Base-by-base conservation (phyloP, 2,113 vertebrate genomes). In the Hyla sarda region DNA sequence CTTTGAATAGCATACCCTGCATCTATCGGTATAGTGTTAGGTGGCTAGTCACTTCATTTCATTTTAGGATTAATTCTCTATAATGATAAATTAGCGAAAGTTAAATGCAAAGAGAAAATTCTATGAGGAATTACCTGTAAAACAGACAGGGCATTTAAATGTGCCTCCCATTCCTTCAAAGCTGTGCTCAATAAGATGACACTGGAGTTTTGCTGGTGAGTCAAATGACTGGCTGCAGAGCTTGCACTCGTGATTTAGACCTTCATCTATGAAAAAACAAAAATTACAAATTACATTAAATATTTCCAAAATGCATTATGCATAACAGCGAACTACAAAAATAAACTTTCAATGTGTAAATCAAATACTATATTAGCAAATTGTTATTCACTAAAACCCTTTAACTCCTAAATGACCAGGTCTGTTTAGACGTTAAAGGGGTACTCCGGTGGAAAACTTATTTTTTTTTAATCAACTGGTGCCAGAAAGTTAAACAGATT, bases 111-210 rank as follows among this genome's bases (percentile, higher is more conserved):
- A 28, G 60, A 62, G 60, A 62, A 60, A 25, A 25, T 56, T 56
- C 56, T 25, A 48, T 0, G n/a, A 92, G n/a, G 17, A 45, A 93
- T 56, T 92, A 97, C 98, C 98, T 96, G 96, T 99, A 90, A 99
- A 99, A 93, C 98, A 99, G 90, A 99, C 98, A 0, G 98, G 98
- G 89, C 98, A 99, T 92, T 99, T 99, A 93, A 99, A 99, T 87
- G 98, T 99, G 88, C 98, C 98, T 19, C 98, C 98, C 98, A 99
- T 99, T 82, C 98, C 98, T 94, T 99, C 98, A 74, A 99, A 99
- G 94, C 98, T 99, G 95, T 99, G 98, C 92, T 99, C 98, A 87
- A 99, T 99, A 93, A 99, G 95, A 91, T 99, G 98, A 91, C 98
- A 99, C 92, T 99, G 98, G 79, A 99, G 97, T 90, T 99, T 99